Evolutionary conservation across 2,113 vertebrate genomes (phyloP).

Genomic region (Ailurus styani): DNA sequence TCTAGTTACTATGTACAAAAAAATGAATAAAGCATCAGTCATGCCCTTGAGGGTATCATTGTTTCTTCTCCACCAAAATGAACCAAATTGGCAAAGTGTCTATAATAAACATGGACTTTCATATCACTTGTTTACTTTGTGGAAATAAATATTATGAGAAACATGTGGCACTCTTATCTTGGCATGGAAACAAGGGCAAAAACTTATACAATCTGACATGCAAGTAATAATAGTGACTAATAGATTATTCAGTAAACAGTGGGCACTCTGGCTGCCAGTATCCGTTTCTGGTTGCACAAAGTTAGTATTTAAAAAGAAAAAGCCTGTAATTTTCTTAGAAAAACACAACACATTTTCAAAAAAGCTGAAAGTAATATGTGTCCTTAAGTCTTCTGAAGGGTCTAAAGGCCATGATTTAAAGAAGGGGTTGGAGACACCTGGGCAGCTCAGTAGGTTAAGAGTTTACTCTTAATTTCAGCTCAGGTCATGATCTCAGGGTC

Average conservation of each 20-base stretch:
- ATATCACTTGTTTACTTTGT: background rate
- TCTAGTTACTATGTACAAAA: background rate
- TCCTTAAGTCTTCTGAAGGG: background rate
- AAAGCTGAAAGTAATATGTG: background rate
- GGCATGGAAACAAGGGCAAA: background rate
- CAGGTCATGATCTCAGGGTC: background rate
- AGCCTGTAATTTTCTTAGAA: background rate
- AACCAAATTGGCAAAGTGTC: background rate
- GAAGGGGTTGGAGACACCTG: background rate
- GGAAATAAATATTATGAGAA: background rate
- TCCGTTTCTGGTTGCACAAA: constrained; percentile 5
- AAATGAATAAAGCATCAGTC: background rate
- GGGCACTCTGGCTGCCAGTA: background rate
- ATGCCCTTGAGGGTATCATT: background rate
- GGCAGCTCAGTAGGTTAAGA: background rate
- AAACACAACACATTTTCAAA: constrained; percentile 25
- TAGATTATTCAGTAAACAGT: constrained; percentile 11
- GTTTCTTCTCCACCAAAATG: background rate
- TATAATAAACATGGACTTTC: background rate
- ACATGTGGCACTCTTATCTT: background rate
- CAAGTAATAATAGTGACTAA: background rate
- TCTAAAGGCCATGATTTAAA: background rate
- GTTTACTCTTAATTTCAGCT: background rate
- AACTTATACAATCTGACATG: background rate
- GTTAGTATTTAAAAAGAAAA: constrained; percentile 16